A percentile compares a stretch with the other conserved stretches of the same genome.
Evolutionary conservation across 1,140 invertebrate genomes (phyloP).

Genomic region (Pantala flavescens): DNA sequence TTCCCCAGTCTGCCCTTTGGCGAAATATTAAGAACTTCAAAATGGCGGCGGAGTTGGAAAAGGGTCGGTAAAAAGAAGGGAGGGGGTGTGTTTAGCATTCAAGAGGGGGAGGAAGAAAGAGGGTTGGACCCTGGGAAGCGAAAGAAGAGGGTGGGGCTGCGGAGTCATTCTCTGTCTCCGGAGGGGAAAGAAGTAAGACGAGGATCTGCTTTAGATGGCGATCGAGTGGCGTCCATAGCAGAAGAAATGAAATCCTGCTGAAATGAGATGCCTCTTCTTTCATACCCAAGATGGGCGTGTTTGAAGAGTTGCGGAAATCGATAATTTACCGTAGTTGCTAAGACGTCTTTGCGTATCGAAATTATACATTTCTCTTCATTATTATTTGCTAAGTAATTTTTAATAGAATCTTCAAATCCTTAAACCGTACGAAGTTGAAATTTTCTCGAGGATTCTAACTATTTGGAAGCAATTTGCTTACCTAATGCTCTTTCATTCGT

Average conservation of each 20-base stretch:
- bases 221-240: not conserved
- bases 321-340: no score
- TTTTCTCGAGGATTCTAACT: no score
- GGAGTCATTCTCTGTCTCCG: not conserved
- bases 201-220: not conserved
- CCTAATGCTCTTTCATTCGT: no score
- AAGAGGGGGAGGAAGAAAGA: not conserved
- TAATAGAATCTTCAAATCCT: no score
- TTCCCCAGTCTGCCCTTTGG: constrained; percentile 1
- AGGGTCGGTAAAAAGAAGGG: not conserved
- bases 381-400: no score
- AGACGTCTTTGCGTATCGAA: no score
- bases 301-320: no score
- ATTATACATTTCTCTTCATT: no score
- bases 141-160: not conserved
- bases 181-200: not conserved
- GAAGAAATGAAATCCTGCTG: not conserved
- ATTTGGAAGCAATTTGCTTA: no score
- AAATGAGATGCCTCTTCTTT: not conserved
- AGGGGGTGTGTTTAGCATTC: not conserved
- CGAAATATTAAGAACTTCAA: constrained; percentile 10
- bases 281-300: no score
- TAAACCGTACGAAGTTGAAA: no score
- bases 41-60: not conserved
- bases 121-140: not conserved